These are phyloP conservation scores for Arion vulgaris DNA, from an alignment of 1,140 invertebrate genomes.

Conservation along the genomic window DNA sequence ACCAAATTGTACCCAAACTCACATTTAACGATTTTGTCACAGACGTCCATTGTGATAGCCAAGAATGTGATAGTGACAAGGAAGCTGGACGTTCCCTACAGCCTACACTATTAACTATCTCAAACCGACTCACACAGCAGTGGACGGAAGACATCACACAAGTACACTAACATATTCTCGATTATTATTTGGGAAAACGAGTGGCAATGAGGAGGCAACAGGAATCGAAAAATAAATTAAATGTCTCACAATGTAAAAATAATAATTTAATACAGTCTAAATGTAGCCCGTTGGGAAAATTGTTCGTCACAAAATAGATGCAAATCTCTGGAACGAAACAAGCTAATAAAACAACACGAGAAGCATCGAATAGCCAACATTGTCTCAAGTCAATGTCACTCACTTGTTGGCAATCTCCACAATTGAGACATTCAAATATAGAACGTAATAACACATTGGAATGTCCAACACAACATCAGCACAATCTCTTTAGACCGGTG, in stretches of 20 bases:
- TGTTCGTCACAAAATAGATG: neutral
- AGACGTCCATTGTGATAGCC: neutral
- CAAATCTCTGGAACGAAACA: neutral
- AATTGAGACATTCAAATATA: neutral
- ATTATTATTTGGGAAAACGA: slow-evolving; percentile 29
- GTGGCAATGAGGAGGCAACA: neutral
- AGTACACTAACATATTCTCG: slow-evolving; percentile 15
- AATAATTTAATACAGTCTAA: neutral
- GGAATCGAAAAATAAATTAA: neutral
- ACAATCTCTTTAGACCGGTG: neutral
- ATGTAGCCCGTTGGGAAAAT: neutral
- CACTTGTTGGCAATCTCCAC: neutral
- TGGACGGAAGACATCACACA: neutral
- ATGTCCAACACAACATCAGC: neutral
- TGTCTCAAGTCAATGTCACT: neutral
- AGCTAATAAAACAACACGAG: no score
- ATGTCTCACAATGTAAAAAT: neutral
- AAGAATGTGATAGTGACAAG: neutral
- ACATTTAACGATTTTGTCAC: neutral
- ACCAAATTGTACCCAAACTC: neutral
- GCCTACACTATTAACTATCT: neutral
- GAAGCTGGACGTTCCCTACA: neutral
- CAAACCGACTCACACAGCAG: neutral
- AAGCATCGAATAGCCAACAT: neutral
- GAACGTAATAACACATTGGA: neutral